Conservation (phyloP, 2,113 vertebrate species). For the Penelope pileata region DNA sequence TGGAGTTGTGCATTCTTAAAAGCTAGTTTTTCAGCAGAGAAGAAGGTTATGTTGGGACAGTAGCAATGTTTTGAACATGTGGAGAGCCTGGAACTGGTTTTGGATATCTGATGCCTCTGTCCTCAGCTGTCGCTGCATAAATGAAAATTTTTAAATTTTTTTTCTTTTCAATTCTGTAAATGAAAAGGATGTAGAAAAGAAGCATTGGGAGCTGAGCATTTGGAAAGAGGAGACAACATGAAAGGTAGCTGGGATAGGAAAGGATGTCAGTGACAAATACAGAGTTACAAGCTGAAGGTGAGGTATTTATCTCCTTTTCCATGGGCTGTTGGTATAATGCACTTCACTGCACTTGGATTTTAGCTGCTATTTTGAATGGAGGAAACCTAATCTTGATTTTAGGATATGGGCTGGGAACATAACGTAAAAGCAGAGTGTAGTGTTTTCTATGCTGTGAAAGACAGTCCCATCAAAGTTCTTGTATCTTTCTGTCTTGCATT, state of each 20-base stretch:
- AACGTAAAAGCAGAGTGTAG: background rate
- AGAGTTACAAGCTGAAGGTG: background rate
- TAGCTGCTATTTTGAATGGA: background rate
- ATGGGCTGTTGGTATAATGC: background rate
- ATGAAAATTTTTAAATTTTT: background rate
- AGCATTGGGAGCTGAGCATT: background rate
- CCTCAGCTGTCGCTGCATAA: background rate
- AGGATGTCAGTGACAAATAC: background rate
- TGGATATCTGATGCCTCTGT: background rate
- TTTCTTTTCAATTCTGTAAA: background rate
- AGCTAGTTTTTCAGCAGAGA: background rate
- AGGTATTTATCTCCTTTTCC: background rate
- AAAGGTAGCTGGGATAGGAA: background rate
- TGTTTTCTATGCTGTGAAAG: background rate
- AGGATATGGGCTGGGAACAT: accelerated
- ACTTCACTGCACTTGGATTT: background rate
- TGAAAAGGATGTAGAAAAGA: background rate
- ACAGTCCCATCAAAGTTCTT: background rate
- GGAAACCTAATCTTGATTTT: background rate
- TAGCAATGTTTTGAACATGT: background rate
- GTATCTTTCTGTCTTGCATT: background rate
- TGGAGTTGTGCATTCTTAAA: background rate
- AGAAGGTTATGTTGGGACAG: background rate
- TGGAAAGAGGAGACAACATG: background rate
- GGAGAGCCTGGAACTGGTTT: background rate